Base-by-base conservation (phyloP, 2,888 invertebrate genomes). In the Coecobrya sp. region DNA sequence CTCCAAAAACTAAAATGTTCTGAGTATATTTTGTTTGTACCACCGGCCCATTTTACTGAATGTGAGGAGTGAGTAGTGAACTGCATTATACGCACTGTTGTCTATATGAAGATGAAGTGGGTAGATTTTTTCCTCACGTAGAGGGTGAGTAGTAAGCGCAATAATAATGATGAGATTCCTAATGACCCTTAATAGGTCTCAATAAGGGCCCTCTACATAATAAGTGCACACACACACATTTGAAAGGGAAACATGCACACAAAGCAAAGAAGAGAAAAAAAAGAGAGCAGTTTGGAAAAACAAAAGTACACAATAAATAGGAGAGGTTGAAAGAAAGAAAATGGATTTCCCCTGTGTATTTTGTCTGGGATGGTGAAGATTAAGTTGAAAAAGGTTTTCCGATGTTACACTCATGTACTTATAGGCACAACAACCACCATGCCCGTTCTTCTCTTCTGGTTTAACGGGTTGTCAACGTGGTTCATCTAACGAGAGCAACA, bases 121-220 rank as follows among this genome's bases (percentile, higher is more conserved):
- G 16, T 19, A 27, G n/a, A 25, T 68, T 85, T 73, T 73, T 73
- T n/a, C 10, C 49, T 45, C 25, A 25, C 45, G 27, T 7, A 68
- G 49, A 65, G 79, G 25, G 25, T 27, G 10, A 22, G 25, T 1
- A 7, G 22, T 22, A 22, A 49, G 55, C 30, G 13, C 42, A 81
- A 79, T 82, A 89, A 89, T 89, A 90, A 86, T 90, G 85, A 90
- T 86, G 85, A 52, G 85, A 62, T 76, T 84, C 52, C 85, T 90
- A 90, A 90, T 90, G 90, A 85, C 90, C 90, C 90, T 90, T 90
- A 90, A 90, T 90, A 85, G 55, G 85, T 59, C 85, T 85, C 19
- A 90, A 52, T 85, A 76, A 89, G 89, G 82, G 82, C 45, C 25
- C 85, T 36, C 42, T 49, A 76, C 70, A 70, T 36, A 36, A 36